Evolutionary conservation across 2,797 vertebrate genomes (phyloP).

Genomic region (Vespertilio murinus): DNA sequence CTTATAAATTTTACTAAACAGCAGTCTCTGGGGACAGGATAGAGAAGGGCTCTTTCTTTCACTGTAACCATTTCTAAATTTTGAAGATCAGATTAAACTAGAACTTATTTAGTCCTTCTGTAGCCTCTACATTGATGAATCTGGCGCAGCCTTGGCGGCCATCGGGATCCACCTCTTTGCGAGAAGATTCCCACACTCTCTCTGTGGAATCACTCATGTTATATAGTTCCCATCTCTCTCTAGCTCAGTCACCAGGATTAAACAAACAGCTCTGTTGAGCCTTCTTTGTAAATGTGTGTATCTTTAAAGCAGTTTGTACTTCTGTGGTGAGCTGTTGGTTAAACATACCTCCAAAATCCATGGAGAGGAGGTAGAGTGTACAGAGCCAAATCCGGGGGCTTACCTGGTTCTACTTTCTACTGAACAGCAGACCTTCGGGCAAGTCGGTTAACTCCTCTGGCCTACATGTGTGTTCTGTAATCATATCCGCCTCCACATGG

Average conservation of each 20-base stretch:
- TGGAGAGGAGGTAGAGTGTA: accelerated
- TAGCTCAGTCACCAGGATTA: not conserved
- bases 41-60: not conserved
- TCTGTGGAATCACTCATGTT: too few relatives aligned
- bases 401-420: not conserved
- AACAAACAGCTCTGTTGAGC: not conserved
- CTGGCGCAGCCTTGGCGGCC: not conserved
- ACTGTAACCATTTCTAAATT: not conserved
- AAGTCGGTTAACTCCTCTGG: not conserved
- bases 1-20: not conserved
- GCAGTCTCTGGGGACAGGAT: not conserved
- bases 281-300: not conserved
- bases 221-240: not conserved
- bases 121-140: not conserved
- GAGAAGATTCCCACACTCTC: too few relatives aligned
- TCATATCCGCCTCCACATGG: accelerated
- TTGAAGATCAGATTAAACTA: not conserved
- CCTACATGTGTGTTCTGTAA: not conserved
- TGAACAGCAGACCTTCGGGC: too few relatives aligned
- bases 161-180: not conserved
- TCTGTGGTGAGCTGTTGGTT: not conserved
- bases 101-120: not conserved
- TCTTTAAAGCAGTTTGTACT: not conserved
- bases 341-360: not conserved
- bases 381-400: not conserved